Conservation (phyloP, 1,140 invertebrate species). For the Trichonephila clavipes region DNA sequence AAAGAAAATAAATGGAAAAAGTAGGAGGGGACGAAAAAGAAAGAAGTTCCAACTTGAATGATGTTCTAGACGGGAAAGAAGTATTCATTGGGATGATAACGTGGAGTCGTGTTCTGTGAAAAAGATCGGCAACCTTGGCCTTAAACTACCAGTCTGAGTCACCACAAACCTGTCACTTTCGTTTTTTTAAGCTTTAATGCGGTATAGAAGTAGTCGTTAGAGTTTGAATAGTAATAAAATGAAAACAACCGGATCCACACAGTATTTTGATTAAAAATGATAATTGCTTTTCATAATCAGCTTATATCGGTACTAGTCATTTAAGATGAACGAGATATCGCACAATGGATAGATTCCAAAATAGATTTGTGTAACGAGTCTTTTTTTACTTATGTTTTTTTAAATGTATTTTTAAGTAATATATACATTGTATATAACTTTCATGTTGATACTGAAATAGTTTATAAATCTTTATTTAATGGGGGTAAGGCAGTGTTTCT, state of each 20-base stretch:
- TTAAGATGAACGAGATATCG: not conserved
- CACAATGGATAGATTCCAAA: no score
- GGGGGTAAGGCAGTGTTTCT: no score
- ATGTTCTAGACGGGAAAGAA: not conserved
- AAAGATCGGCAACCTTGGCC: slow-evolving; percentile 46
- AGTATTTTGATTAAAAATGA: not conserved
- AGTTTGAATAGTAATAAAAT: not conserved
- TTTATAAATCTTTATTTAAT: no score
- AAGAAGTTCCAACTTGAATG: slow-evolving; percentile 39
- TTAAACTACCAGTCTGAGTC: slow-evolving; percentile 50
- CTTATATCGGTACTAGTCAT: not conserved
- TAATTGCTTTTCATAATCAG: not conserved
- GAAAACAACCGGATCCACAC: not conserved
- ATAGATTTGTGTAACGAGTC: no score
- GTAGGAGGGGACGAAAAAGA: not conserved
- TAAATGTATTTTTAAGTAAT: not conserved
- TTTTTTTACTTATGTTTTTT: not conserved
- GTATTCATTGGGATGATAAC: not conserved
- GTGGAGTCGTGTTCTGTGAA: not conserved
- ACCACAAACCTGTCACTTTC: slow-evolving; percentile 38
- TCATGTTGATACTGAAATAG: no score
- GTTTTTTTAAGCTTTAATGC: slow-evolving; percentile 1
- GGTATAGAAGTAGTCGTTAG: not conserved
- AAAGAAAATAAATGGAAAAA: slow-evolving; percentile 28
- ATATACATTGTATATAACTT: no score